phyloP scores from a whole-genome alignment of 2,113 vertebrate genomes.

The Apaloderma vittatum region DNA sequence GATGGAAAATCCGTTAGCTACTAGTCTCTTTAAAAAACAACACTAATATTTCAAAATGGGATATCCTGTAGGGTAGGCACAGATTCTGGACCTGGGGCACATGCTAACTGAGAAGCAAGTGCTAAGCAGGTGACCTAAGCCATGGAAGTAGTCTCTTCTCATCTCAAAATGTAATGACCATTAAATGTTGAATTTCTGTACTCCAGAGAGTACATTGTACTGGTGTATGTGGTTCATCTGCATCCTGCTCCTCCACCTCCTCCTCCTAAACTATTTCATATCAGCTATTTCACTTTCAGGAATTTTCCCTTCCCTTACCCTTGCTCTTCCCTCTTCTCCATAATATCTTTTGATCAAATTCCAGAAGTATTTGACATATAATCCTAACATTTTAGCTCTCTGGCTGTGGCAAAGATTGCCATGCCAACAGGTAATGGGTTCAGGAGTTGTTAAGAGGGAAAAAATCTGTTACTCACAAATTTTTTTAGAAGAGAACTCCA shows the following conservation, averaged over 20 bases:
- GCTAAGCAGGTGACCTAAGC: neutral
- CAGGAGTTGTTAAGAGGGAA: neutral
- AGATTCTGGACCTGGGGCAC: neutral
- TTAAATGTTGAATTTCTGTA: neutral
- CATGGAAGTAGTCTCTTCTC: neutral
- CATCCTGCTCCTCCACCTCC: neutral
- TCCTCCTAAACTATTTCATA: neutral
- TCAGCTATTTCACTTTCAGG: neutral
- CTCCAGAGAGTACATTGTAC: fast-evolving
- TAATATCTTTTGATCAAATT: neutral
- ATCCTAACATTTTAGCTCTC: neutral
- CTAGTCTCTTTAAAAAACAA: neutral
- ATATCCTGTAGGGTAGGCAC: neutral
- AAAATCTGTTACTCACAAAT: neutral
- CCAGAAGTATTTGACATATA: neutral
- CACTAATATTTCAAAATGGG: neutral
- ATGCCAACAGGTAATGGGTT: neutral
- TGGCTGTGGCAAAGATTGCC: neutral
- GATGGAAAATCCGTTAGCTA: neutral
- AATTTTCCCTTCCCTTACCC: neutral
- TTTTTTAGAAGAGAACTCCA: neutral
- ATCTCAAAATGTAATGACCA: neutral
- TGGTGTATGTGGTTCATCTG: neutral
- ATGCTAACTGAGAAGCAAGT: neutral
- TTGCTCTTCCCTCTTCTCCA: neutral